A percentile compares a stretch with the other conserved stretches of the same genome.
Conservation (phyloP, 2,113 vertebrate genomes). For the Antigone vipio region DNA sequence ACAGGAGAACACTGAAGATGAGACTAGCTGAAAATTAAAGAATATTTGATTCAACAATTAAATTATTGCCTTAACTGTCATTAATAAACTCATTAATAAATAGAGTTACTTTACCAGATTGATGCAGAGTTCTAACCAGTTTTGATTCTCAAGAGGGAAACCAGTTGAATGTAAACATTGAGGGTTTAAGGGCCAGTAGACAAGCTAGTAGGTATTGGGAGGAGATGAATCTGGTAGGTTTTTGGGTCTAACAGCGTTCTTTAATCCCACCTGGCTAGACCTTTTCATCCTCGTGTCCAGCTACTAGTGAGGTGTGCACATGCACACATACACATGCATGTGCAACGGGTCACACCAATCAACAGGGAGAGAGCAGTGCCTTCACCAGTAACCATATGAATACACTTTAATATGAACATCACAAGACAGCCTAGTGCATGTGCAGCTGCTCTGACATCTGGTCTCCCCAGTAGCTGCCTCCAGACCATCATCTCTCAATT, state of each 20-base stretch:
- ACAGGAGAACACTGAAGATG: neutral
- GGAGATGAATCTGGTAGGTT: neutral
- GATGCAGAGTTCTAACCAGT: neutral
- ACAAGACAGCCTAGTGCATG: neutral
- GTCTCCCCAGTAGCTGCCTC: neutral
- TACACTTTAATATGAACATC: too few relatives aligned
- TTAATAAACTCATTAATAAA: neutral
- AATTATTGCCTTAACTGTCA: constrained; percentile 42
- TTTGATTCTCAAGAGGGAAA: neutral
- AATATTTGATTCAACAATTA: constrained; percentile 63
- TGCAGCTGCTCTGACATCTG: neutral
- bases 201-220: neutral
- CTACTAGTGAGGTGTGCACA: too few relatives aligned
- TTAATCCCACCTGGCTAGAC: neutral
- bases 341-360: neutral
- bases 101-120: neutral
- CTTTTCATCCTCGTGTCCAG: neutral
- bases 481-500: rapidly evolving
- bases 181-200: neutral
- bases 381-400: neutral
- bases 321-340: too few relatives aligned
- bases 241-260: neutral
- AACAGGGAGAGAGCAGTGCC: neutral
- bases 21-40: neutral
- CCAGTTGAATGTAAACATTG: neutral